Evolutionary conservation across 2,888 invertebrate genomes (phyloP).

Genomic region (Coelinius sp.): DNA sequence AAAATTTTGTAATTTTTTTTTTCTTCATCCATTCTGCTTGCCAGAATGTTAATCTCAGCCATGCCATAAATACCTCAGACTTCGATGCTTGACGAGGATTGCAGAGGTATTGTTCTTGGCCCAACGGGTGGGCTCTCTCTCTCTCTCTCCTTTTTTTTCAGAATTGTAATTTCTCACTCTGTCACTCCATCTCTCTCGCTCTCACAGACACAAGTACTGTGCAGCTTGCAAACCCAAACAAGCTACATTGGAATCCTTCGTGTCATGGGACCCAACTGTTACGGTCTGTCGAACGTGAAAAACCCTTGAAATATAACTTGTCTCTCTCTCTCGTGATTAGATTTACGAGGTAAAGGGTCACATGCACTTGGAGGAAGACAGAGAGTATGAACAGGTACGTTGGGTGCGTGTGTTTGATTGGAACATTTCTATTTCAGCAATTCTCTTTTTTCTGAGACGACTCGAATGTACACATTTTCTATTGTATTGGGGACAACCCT

Average conservation of each 20-base stretch:
- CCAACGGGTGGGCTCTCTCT: slow-evolving; percentile 22
- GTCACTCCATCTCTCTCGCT: background rate
- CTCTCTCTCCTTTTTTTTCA: background rate
- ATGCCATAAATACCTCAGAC: slow-evolving; percentile 38
- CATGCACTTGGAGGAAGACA: background rate
- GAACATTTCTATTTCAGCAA: background rate
- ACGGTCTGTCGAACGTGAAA: slow-evolving; percentile 22
- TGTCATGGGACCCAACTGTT: slow-evolving; percentile 9
- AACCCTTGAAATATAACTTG: slow-evolving; percentile 7
- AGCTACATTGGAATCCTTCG: background rate
- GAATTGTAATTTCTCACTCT: slow-evolving; percentile 25
- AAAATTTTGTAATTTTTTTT: background rate
- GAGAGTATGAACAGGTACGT: slow-evolving; percentile 26
- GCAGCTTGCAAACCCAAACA: slow-evolving; percentile 26
- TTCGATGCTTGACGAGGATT: slow-evolving; percentile 20
- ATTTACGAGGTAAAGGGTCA: slow-evolving; percentile 39
- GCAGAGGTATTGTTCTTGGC: slow-evolving; percentile 26
- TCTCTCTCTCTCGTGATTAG: slow-evolving; percentile 15
- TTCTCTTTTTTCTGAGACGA: slow-evolving; percentile 9
- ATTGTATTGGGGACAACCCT: slow-evolving; percentile 13
- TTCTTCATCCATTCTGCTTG: background rate
- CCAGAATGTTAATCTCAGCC: slow-evolving; percentile 12
- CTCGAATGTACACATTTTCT: slow-evolving; percentile 5
- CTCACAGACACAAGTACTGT: background rate
- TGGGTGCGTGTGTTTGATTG: slow-evolving; percentile 15